Percentiles rank a stretch among this genome's conserved stretches.
Conservation (phyloP, 2,888 invertebrate genomes). For the Meiosimyza decipiens region DNA sequence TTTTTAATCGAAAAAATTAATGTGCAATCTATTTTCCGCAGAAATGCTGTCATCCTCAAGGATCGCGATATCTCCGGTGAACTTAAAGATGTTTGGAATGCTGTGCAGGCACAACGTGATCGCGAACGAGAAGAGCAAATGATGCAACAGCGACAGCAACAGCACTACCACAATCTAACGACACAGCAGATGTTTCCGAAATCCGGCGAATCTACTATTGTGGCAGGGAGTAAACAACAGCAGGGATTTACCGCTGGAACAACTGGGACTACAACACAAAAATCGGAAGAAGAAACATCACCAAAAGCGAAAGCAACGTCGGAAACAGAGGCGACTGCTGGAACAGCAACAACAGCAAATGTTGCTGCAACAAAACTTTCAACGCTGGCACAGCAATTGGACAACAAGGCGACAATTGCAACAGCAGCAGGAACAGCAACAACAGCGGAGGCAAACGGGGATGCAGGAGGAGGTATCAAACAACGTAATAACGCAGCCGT, state of each 20-base stretch:
- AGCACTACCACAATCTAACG: slow-evolving; percentile 62
- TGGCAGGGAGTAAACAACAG: slow-evolving; percentile 36
- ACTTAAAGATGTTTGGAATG: slow-evolving; percentile 79
- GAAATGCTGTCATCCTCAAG: slow-evolving; percentile 72
- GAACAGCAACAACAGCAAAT: slow-evolving; percentile 17
- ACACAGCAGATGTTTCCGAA: slow-evolving; percentile 63
- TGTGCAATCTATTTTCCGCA: slow-evolving; percentile 36
- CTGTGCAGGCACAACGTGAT: slow-evolving; percentile 71
- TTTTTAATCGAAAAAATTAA: no score
- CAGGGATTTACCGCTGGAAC: neutral
- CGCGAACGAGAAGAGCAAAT: slow-evolving; percentile 66
- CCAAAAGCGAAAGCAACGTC: slow-evolving; percentile 12
- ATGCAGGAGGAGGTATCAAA: no score
- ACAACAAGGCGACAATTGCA: slow-evolving; percentile 51
- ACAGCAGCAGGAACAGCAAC: slow-evolving; percentile 25
- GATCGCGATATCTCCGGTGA: slow-evolving; percentile 79
- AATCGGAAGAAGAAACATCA: slow-evolving; percentile 34
- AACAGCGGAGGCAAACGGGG: slow-evolving; percentile 13
- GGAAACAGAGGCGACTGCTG: neutral
- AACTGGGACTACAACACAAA: slow-evolving; percentile 21
- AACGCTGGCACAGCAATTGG: slow-evolving; percentile 55
- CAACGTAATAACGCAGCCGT: neutral
- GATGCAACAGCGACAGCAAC: slow-evolving; percentile 63
- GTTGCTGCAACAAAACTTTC: slow-evolving; percentile 43
- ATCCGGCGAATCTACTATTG: slow-evolving; percentile 39